Percentiles rank a stretch among this genome's conserved stretches.
Evolutionary conservation across 2,113 vertebrate species (phyloP).

Genomic region (Mustelus asterias): DNA sequence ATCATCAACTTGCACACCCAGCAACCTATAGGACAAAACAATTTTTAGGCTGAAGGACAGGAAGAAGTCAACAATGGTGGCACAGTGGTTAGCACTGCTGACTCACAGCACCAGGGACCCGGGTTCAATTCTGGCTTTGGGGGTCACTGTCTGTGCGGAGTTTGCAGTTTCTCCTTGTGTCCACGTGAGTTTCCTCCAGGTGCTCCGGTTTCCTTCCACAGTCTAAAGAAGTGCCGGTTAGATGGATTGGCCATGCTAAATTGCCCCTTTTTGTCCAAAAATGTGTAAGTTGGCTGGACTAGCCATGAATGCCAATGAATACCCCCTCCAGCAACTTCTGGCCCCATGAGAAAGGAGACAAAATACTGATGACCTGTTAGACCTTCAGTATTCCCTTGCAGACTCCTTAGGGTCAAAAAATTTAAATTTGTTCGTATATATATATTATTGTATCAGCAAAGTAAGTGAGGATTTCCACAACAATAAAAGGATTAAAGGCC

Average conservation of each 20-base stretch:
- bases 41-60: not conserved
- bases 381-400: not conserved
- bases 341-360: not conserved
- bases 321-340: not conserved
- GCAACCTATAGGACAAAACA: not conserved
- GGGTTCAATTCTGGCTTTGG: no score
- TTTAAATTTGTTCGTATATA: not conserved
- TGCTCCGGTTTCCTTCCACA: no score
- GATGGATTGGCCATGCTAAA: no score
- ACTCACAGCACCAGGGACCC: no score
- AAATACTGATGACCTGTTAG: not conserved
- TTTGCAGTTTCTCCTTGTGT: no score
- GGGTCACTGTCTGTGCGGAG: no score
- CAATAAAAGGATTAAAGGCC: not conserved
- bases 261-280: no score
- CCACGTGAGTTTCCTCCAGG: no score
- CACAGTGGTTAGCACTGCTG: no score
- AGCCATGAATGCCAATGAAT: not conserved
- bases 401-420: not conserved
- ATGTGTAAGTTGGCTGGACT: not conserved
- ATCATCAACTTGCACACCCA: not conserved
- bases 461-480: not conserved
- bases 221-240: no score
- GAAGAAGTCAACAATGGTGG: not conserved
- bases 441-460: not conserved